A percentile compares a stretch with the other conserved stretches of the same genome.
Conservation (phyloP, 2,797 vertebrate genomes). For the Mormyrops boulengeri region DNA sequence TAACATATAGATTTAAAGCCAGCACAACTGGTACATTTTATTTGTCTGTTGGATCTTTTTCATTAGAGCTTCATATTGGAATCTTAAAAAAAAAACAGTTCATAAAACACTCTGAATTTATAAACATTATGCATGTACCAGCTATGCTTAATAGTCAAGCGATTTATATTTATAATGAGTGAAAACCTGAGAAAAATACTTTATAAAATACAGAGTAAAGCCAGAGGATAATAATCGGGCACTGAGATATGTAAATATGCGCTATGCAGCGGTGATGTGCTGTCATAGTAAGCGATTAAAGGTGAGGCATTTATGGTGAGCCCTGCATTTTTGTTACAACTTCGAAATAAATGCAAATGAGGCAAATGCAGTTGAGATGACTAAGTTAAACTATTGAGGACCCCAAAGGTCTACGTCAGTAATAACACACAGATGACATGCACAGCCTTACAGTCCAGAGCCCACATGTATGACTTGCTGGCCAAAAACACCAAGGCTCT, state of each 20-base stretch:
- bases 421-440: not conserved
- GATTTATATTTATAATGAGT: not conserved
- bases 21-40: not conserved
- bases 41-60: not conserved
- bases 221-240: not conserved
- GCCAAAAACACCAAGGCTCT: not conserved
- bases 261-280: not conserved
- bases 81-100: not conserved
- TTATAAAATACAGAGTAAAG: not conserved
- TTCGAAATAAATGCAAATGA: not conserved
- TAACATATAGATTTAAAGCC: not conserved
- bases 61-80: not conserved
- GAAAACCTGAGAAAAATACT: not conserved
- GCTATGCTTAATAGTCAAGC: not conserved
- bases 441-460: not conserved
- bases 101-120: not conserved
- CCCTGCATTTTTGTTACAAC: not conserved
- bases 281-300: not conserved
- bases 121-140: not conserved
- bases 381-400: not conserved
- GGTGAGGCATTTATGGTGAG: not conserved
- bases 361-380: not conserved
- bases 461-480: not conserved
- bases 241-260: not conserved
- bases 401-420: not conserved